These are phyloP conservation scores for Andricus quercusramuli DNA, from an alignment of 2,888 invertebrate genomes.

Conservation along the genomic window DNA sequence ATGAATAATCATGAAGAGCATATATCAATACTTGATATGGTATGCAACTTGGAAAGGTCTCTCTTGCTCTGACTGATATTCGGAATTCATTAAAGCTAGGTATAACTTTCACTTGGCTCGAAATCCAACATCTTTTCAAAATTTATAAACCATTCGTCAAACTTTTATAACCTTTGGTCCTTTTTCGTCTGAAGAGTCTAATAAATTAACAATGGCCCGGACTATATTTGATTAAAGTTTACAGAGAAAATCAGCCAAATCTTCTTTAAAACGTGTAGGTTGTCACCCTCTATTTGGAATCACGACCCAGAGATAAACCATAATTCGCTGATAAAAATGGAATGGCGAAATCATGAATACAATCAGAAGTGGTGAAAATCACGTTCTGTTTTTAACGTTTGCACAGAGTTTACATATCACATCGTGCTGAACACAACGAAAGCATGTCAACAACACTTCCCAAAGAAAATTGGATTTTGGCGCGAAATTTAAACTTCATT, in stretches of 20 bases:
- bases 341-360: not conserved
- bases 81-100: constrained; percentile 64
- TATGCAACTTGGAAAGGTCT: not conserved
- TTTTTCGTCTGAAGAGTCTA: not conserved
- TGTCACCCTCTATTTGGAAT: not conserved
- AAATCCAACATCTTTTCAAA: constrained; percentile 45
- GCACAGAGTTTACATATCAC: not conserved
- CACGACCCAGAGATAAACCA: not conserved
- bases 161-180: not conserved
- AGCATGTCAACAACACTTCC: too few species aligned
- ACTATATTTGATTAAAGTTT: not conserved
- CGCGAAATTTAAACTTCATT: too few species aligned
- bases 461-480: too few species aligned
- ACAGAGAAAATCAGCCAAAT: not conserved
- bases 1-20: not conserved
- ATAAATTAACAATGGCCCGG: not conserved
- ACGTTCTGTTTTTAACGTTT: constrained; percentile 2
- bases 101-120: constrained; percentile 66
- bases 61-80: constrained; percentile 64
- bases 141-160: constrained; percentile 42
- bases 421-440: not conserved
- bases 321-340: not conserved
- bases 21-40: not conserved
- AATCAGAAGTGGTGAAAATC: not conserved
- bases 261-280: too few species aligned